Evolutionary conservation across 2,113 vertebrate genomes (phyloP).

Genomic region (Bombycilla garrulus): DNA sequence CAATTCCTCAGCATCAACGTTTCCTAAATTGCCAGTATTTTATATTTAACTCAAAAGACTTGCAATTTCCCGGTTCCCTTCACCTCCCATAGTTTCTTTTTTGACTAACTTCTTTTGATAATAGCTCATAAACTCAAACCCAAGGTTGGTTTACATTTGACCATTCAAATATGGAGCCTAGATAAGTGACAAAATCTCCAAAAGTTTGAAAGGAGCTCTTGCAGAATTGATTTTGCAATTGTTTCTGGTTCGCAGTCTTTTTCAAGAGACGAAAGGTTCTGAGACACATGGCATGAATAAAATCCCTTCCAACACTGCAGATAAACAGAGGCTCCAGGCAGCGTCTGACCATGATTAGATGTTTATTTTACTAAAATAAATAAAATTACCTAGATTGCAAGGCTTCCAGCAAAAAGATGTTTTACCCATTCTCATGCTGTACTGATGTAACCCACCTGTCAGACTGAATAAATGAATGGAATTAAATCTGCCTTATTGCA

Average conservation of each 20-base stretch:
- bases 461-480: neutral
- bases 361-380: slow-evolving; percentile 32
- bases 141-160: neutral
- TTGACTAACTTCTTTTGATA: neutral
- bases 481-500: slow-evolving; percentile 5
- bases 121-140: neutral
- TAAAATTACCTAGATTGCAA: slow-evolving; percentile 25
- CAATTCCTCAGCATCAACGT: neutral
- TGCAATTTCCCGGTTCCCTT: neutral
- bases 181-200: neutral
- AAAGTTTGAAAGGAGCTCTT: neutral
- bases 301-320: neutral
- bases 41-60: neutral
- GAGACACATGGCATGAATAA: neutral
- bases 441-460: neutral
- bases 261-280: neutral
- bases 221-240: neutral
- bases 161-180: neutral
- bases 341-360: neutral
- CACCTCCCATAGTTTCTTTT: neutral
- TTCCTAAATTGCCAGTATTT: neutral
- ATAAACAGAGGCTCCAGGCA: slow-evolving; percentile 29
- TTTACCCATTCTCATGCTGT: neutral
- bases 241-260: neutral
- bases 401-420: slow-evolving; percentile 5